phyloP scores from a whole-genome alignment of 2,797 vertebrate genomes.

The Pipistrellus kuhlii region DNA sequence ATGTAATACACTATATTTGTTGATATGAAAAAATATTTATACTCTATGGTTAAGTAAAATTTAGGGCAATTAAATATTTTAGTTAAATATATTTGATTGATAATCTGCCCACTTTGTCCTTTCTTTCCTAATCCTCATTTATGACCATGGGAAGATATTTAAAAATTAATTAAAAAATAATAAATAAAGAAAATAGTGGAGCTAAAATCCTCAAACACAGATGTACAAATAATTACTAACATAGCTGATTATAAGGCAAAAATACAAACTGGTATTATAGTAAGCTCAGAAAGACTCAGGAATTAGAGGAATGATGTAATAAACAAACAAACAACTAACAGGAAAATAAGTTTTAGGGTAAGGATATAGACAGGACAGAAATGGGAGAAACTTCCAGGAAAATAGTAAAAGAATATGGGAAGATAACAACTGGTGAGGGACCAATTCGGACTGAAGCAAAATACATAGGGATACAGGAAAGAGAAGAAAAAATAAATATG shows the following conservation, averaged over 20 bases:
- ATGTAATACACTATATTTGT: background rate
- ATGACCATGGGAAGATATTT: background rate
- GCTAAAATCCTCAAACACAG: background rate
- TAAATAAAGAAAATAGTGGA: background rate
- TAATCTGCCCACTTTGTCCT: background rate
- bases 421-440: background rate
- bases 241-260: background rate
- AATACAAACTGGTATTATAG: background rate
- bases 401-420: background rate
- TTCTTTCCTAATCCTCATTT: background rate
- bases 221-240: background rate
- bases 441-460: too few relatives aligned
- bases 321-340: background rate
- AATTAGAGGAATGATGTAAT: background rate
- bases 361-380: background rate
- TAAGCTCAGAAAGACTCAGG: background rate
- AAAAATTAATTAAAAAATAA: background rate
- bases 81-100: background rate
- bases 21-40: background rate
- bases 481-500: too few relatives aligned
- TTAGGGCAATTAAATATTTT: background rate
- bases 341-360: background rate
- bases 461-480: too few relatives aligned
- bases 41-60: background rate
- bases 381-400: background rate